Percentiles rank a stretch among this genome's conserved stretches.
phyloP scores from a whole-genome alignment of 2,113 vertebrate genomes.

The Oncorhynchus gorbuscha region DNA sequence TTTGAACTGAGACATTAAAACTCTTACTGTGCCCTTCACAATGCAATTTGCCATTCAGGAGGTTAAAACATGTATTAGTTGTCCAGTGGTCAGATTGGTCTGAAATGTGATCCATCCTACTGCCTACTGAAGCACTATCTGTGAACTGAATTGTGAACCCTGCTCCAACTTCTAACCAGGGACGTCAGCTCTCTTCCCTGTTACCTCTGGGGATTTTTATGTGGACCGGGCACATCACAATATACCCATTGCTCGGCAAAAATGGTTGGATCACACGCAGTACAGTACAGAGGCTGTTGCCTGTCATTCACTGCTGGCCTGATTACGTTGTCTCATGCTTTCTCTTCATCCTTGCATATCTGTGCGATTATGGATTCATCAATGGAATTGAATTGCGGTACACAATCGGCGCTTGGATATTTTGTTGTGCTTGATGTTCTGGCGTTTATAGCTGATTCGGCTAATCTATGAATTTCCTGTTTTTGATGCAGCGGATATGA shows the following conservation, averaged over 20 bases:
- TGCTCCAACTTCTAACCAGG: neutral
- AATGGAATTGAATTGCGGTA: no score
- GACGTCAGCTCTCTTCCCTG: neutral
- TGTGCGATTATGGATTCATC: neutral
- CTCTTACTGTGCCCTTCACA: no score
- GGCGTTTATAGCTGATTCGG: neutral
- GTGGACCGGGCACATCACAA: neutral
- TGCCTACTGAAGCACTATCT: neutral
- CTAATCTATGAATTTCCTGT: constrained; percentile 7
- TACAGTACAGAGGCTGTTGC: neutral
- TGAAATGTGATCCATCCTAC: neutral
- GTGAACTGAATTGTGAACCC: neutral
- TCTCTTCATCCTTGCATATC: neutral
- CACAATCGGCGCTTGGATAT: neutral
- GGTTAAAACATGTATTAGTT: no score
- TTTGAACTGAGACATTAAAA: no score
- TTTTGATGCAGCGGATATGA: neutral
- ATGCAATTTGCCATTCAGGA: no score
- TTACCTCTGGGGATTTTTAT: neutral
- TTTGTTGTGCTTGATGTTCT: neutral
- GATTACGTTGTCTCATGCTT: neutral
- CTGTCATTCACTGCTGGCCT: neutral
- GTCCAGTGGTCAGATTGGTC: no score
- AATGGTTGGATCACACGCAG: neutral
- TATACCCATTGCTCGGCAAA: neutral